These are phyloP conservation scores for Mamestra brassicae DNA, from an alignment of 2,888 invertebrate species.

Conservation along the genomic window DNA sequence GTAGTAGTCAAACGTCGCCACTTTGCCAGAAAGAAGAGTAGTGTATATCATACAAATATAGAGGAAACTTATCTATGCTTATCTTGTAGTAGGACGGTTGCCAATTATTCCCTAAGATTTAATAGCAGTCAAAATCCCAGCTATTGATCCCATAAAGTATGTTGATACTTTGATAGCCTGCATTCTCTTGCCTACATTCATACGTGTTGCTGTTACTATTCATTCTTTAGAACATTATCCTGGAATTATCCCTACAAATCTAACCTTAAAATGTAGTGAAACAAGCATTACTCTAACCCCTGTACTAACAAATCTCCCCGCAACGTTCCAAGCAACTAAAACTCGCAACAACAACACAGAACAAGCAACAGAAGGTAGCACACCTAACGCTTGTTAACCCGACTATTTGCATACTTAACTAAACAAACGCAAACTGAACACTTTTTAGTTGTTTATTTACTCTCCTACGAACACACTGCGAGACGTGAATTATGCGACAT, in stretches of 20 bases:
- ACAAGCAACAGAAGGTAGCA: conserved; percentile 43
- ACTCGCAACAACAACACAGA: conserved; percentile 40
- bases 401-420: conserved; percentile 61
- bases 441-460: conserved; percentile 61
- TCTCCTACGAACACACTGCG: conserved; percentile 14
- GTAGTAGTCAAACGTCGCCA: background rate
- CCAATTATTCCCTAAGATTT: conserved; percentile 2
- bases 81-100: background rate
- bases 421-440: conserved; percentile 58
- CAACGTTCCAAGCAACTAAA: conserved; percentile 26
- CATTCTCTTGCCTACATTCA: too few species aligned
- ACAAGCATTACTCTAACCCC: background rate
- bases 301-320: background rate
- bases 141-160: background rate
- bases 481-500: conserved; percentile 16
- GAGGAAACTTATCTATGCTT: background rate
- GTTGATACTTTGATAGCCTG: too few species aligned
- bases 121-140: background rate
- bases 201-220: too few species aligned
- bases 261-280: background rate
- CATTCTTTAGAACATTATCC: too few species aligned
- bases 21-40: conserved; percentile 9
- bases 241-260: background rate
- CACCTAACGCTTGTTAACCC: conserved; percentile 49
- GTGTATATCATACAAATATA: conserved; percentile 15